These are phyloP conservation scores for Andrena cerasifolii DNA, from an alignment of 1,140 invertebrate genomes.

Conservation along the genomic window DNA sequence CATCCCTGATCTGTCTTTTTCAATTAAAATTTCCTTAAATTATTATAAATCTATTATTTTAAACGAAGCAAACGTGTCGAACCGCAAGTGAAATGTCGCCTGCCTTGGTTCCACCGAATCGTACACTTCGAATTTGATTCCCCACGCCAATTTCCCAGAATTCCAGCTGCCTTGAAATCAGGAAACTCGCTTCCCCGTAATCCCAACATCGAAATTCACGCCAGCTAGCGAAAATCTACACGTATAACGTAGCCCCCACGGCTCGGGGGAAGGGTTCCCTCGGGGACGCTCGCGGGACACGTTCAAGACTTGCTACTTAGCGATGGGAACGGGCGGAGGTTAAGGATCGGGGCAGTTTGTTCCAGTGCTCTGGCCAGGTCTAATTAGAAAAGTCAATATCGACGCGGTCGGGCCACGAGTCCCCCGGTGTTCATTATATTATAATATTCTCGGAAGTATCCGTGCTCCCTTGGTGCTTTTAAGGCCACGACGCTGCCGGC, in stretches of 20 bases:
- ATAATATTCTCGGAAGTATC: constrained; percentile 40
- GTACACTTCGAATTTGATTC: too few species aligned
- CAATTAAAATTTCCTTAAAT: too few species aligned
- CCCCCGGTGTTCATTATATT: constrained; percentile 54
- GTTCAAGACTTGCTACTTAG: constrained; percentile 9
- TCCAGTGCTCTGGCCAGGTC: constrained; percentile 47
- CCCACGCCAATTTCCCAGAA: too few species aligned
- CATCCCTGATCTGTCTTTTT: too few species aligned
- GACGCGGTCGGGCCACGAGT: constrained; percentile 40
- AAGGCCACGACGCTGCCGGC: constrained; percentile 22
- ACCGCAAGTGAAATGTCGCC: too few species aligned
- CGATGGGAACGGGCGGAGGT: constrained; percentile 22
- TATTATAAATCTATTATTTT: too few species aligned
- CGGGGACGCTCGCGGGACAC: constrained; percentile 4
- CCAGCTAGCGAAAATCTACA: background rate
- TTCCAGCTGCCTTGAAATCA: too few species aligned
- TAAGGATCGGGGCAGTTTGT: constrained; percentile 44
- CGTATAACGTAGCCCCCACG: background rate
- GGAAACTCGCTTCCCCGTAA: background rate
- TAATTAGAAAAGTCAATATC: constrained; percentile 73
- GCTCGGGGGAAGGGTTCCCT: too few species aligned
- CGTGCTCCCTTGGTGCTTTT: constrained; percentile 12
- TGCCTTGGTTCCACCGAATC: too few species aligned
- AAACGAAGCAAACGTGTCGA: too few species aligned
- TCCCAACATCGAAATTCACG: constrained; percentile 2